A percentile compares a stretch with the other conserved stretches of the same genome.
phyloP scores from a whole-genome alignment of 2,113 vertebrate genomes.

The Electrona antarctica region DNA sequence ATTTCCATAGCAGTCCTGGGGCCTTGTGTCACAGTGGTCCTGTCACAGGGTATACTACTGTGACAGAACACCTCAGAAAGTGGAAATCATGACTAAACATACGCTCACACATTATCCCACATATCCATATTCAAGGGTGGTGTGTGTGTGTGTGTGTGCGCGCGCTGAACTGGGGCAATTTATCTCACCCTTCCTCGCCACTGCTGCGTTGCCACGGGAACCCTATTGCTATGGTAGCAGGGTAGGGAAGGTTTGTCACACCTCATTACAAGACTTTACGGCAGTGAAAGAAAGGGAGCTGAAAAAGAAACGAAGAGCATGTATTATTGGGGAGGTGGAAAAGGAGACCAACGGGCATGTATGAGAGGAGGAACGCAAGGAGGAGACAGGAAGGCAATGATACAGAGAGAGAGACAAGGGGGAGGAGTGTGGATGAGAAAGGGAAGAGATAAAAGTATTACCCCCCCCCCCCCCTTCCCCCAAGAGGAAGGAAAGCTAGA shows the following conservation, averaged over 20 bases:
- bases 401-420: conserved; percentile 28
- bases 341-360: conserved; percentile 37
- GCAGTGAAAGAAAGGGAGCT: conserved; percentile 40
- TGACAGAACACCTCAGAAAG: not conserved
- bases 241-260: conserved; percentile 64
- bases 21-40: not conserved
- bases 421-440: conserved; percentile 12
- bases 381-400: conserved; percentile 54
- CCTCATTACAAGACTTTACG: conserved; percentile 66
- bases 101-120: not conserved
- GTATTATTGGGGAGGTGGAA: conserved; percentile 43
- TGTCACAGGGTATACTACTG: not conserved
- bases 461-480: conserved; percentile 36
- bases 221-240: conserved; percentile 71
- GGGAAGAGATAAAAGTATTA: conserved; percentile 60
- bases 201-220: conserved; percentile 63
- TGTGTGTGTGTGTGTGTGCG: not conserved
- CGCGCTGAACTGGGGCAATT: conserved; percentile 19
- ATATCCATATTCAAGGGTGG: not conserved
- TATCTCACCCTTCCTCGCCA: conserved; percentile 20
- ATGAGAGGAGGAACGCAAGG: conserved; percentile 14
- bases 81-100: not conserved
- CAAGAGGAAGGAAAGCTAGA: conserved; percentile 39
- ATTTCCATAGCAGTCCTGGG: not conserved
- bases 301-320: conserved; percentile 13